Conservation (phyloP, 2,888 invertebrate genomes). For the Tachina fera region DNA sequence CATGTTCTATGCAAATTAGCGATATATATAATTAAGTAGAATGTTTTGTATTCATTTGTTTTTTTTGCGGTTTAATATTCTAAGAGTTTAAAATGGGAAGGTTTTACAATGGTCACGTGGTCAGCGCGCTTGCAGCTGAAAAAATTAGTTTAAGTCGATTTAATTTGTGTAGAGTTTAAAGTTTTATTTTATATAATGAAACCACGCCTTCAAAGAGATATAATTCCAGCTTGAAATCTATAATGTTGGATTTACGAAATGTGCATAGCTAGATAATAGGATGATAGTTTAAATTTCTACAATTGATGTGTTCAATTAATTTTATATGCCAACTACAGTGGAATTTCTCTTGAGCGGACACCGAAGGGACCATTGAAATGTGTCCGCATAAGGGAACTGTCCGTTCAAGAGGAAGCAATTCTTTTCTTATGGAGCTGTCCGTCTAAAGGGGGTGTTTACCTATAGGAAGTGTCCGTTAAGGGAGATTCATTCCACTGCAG, state of each 20-base stretch:
- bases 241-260: neutral
- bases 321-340: too few species aligned
- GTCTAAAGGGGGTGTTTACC: too few species aligned
- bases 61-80: constrained; percentile 1
- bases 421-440: too few species aligned
- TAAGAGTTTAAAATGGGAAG: neutral
- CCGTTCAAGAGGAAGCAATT: too few species aligned
- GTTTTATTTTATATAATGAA: neutral
- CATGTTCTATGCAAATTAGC: constrained; percentile 60
- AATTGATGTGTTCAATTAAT: too few species aligned
- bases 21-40: constrained; percentile 34
- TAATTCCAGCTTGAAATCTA: neutral
- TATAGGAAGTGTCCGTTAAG: too few species aligned
- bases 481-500: too few species aligned
- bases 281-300: too few species aligned
- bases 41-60: neutral
- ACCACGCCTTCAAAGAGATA: neutral
- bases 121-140: neutral
- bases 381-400: too few species aligned
- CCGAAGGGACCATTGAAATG: too few species aligned
- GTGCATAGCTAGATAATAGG: too few species aligned
- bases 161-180: neutral
- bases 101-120: constrained; percentile 32
- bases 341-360: too few species aligned
- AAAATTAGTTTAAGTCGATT: neutral